Base-by-base conservation (phyloP, 2,113 vertebrate genomes). In the Dinomys branickii region DNA sequence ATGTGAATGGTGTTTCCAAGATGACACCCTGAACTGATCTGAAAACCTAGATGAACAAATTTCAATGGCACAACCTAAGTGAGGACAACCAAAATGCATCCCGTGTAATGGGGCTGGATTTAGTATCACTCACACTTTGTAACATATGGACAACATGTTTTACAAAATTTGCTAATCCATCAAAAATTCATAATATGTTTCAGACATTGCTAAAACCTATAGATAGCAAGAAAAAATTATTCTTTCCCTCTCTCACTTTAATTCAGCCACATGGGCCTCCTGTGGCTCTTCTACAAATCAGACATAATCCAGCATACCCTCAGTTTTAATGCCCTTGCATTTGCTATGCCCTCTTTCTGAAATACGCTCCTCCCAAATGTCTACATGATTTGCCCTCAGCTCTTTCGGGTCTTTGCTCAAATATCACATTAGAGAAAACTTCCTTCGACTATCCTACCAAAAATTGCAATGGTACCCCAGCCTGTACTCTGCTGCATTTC, bases 341-440 rank as follows among this genome's bases (percentile, higher is more conserved):
- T 75, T 71, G 30, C 65, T 50, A 9, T 28, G 9, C 3, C 47
- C 56, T 82, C 52, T 84, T 86, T 93, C 80, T 95, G 30, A 41
- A 89, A 67, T 16, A 44, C 1, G 71, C 19, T 87, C 6, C 19
- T 26, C 63, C 35, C 2, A 30, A 41, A 83, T 90, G 90, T 3
- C 30, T 38, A 56, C 20, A 38, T 8, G 14, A 5, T 84, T 96
- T 95, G 41, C 58, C 26, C n/a, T 87, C 35, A 20, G 0, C 28
- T 87, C 61, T 7, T 67, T 56, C 56, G 81, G n/a, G 56, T 61
- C 75, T 97, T 94, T 75, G 35, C 26, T 84, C 84, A 92, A 67
- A 59, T 78, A 28, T 94, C 47, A 8, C 38, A 47, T 65, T 63
- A 61, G 50, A 50, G 56, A 47, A 80, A 73, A 22, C 19, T 58